Conservation (phyloP, 2,113 vertebrate species). For the Pandion haliaetus region DNA sequence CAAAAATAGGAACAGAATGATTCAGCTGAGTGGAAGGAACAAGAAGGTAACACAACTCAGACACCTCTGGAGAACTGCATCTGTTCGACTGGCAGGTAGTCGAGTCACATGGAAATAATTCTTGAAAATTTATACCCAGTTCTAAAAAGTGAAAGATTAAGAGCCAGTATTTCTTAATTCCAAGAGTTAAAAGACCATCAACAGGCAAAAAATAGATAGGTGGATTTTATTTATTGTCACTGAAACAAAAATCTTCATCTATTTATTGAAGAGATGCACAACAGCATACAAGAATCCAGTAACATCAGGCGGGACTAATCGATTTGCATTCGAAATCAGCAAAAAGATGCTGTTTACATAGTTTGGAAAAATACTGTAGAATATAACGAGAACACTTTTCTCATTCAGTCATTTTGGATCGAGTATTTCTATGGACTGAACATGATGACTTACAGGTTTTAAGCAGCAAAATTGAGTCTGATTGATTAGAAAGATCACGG, state of each 20-base stretch:
- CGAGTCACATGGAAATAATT: not conserved
- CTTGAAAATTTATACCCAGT: not conserved
- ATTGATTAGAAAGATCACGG: not conserved
- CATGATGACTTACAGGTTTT: fast-evolving
- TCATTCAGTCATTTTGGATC: fast-evolving
- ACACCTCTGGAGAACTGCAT: not conserved
- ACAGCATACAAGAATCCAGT: fast-evolving
- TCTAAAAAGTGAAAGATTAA: not conserved
- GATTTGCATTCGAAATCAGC: not conserved
- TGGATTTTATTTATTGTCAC: not conserved
- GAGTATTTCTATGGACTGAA: not conserved
- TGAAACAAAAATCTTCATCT: not conserved
- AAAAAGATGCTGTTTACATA: fast-evolving
- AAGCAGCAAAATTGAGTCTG: not conserved
- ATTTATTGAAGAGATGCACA: not conserved
- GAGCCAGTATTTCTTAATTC: not conserved
- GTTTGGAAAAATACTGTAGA: not conserved
- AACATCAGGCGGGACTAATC: not conserved
- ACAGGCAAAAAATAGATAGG: not conserved
- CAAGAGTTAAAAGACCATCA: not conserved
- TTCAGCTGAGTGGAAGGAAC: not conserved
- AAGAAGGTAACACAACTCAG: not conserved
- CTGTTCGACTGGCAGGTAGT: not conserved
- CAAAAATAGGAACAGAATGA: not conserved
- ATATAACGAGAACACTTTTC: fast-evolving